Base-by-base conservation (phyloP, 2,113 vertebrate genomes). In the Salvelinus sp. region DNA sequence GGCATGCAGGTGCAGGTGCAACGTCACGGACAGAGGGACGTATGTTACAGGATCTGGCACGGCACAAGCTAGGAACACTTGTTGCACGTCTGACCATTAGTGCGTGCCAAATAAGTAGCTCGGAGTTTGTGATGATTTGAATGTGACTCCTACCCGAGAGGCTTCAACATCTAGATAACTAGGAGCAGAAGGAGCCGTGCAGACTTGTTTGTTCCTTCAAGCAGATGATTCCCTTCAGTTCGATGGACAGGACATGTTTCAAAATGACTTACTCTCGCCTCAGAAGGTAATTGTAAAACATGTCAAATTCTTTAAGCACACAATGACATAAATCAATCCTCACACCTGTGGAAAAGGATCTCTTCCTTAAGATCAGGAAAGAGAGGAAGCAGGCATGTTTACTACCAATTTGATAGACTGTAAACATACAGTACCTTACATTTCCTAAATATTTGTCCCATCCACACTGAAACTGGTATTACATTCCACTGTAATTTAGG, bases 51-150 rank as follows among this genome's bases (percentile, higher is more conserved):
- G 44, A 67, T 68, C 75, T 77, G 78, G 72, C 70, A 63, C 18
- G 33, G 63, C 50, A 50, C 25, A 68, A 23, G 82, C 78, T 6
- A 83, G 75, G 82, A 79, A 81, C 86, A 90, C 85, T 89, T 90
- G 89, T 87, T 90, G 80, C 67, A 82, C 90, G 86, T 90, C 86
- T 90, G 88, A 87, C 87, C 77, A 79, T 62, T 70, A 75, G 63
- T 63, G 72, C 74, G 74, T 81, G 86, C 79, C 81, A 70, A 73
- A 75, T 79, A 28, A 82, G 72, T 80, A 72, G 79, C 78, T 81
- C 33, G 75, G 75, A 28, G 76, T 50, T 81, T 73, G 73, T 82
- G 82, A 82, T 79, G 83, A 76, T 77, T 91, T 89, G 91, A 92
- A 85, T 91, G 89, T 89, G 90, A 75, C 82, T 38, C 76, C 76